Percentiles rank a stretch among this genome's conserved stretches.
Conservation (phyloP, 2,797 vertebrate species). For the Gymnoscopelus microlampas region DNA sequence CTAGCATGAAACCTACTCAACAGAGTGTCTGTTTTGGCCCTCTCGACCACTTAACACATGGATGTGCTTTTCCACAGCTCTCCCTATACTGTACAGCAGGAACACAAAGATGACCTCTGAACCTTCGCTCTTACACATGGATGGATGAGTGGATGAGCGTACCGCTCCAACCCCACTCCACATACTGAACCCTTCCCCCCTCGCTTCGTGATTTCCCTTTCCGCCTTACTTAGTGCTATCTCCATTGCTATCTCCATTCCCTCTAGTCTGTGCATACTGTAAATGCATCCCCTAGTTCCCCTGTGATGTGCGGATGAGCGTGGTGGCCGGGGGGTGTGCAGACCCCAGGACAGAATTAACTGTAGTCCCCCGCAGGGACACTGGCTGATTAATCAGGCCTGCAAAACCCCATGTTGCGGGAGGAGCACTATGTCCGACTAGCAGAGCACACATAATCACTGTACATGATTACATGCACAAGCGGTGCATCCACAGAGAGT, state of each 20-base stretch:
- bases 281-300: slow-evolving; percentile 41
- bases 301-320: slow-evolving; percentile 49
- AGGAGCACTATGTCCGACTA: slow-evolving; percentile 61
- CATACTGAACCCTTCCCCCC: slow-evolving; percentile 11
- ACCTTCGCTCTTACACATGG: slow-evolving; percentile 50
- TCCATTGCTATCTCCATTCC: slow-evolving; percentile 5
- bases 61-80: slow-evolving; percentile 46
- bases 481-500: neutral
- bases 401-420: slow-evolving; percentile 62
- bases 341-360: slow-evolving; percentile 64
- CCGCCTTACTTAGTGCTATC: slow-evolving; percentile 28
- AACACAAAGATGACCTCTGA: slow-evolving; percentile 55
- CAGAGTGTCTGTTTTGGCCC: slow-evolving; percentile 54
- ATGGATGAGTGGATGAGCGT: slow-evolving; percentile 39
- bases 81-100: slow-evolving; percentile 17
- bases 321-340: slow-evolving; percentile 52
- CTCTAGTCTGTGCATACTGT: slow-evolving; percentile 18
- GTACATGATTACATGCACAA: slow-evolving; percentile 62
- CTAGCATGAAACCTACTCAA: slow-evolving; percentile 54
- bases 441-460: slow-evolving; percentile 64
- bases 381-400: slow-evolving; percentile 57
- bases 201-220: slow-evolving; percentile 44
- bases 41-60: slow-evolving; percentile 33
- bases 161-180: neutral
- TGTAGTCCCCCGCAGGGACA: slow-evolving; percentile 50